Evolutionary conservation across 2,888 invertebrate species (phyloP).

Genomic region (Aporophyla lueneburgensis): DNA sequence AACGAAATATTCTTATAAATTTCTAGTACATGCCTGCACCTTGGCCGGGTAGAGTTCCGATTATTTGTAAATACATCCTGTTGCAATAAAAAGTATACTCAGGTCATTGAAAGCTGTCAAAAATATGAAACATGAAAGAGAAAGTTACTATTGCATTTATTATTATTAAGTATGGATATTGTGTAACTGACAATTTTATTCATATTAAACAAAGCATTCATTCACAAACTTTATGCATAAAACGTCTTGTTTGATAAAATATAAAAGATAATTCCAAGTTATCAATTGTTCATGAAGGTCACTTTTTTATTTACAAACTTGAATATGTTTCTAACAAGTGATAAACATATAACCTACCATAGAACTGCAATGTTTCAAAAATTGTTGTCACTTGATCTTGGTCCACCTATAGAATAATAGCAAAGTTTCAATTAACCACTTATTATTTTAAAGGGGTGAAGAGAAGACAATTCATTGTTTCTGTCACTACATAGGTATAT

Average conservation of each 20-base stretch:
- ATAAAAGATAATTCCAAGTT: constrained; percentile 22
- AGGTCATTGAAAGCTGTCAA: not conserved
- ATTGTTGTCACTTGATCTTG: not conserved
- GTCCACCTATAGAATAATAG: not conserved
- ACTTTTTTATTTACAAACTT: not conserved
- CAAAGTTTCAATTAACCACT: not conserved
- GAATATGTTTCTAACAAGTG: constrained; percentile 2
- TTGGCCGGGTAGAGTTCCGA: not conserved
- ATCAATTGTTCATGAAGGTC: constrained; percentile 30
- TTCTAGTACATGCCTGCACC: too few species aligned
- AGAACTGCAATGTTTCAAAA: not conserved
- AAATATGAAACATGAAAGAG: not conserved
- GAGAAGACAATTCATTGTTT: not conserved
- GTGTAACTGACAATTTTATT: not conserved
- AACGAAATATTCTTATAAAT: not conserved
- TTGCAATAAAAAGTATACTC: not conserved
- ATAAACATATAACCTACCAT: not conserved
- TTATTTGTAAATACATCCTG: not conserved
- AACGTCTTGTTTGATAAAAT: constrained; percentile 15
- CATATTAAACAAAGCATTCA: constrained; percentile 5
- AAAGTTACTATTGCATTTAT: too few species aligned
- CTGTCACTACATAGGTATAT: not conserved
- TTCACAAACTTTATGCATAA: constrained; percentile 5
- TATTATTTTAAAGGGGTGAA: not conserved
- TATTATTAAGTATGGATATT: not conserved